phyloP scores from a whole-genome alignment of 2,888 invertebrate genomes.

The Drosophila algonquin region DNA sequence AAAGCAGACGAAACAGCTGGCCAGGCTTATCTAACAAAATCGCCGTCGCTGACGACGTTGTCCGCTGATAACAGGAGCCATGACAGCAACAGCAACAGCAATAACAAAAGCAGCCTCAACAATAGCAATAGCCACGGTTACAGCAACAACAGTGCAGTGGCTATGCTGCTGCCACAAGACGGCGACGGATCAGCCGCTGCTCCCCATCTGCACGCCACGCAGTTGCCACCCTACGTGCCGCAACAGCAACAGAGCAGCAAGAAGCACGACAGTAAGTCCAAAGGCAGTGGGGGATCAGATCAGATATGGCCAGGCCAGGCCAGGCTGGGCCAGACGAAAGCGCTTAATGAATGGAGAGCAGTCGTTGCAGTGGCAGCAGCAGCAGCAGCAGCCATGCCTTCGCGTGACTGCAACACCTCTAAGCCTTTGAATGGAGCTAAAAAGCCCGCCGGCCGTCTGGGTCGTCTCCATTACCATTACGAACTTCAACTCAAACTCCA shows the following conservation, averaged over 20 bases:
- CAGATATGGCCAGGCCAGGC: not conserved
- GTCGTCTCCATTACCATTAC: not conserved
- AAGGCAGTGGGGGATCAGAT: not conserved
- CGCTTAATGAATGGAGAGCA: constrained; percentile 12
- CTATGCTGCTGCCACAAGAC: constrained; percentile 19
- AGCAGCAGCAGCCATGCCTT: constrained; percentile 33
- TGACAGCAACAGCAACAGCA: constrained; percentile 59
- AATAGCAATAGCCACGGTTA: constrained; percentile 25
- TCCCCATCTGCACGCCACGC: constrained; percentile 41
- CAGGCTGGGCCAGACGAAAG: not conserved
- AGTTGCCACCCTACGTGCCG: constrained; percentile 57
- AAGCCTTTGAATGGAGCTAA: constrained; percentile 55
- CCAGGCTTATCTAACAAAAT: constrained; percentile 65
- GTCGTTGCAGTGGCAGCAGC: constrained; percentile 3
- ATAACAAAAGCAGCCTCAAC: constrained; percentile 27
- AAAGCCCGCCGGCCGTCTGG: constrained; percentile 23
- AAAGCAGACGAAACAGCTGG: constrained; percentile 68
- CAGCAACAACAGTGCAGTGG: constrained; percentile 23
- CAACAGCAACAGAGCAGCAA: constrained; percentile 55
- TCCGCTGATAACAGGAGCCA: constrained; percentile 68
- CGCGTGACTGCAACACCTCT: constrained; percentile 76
- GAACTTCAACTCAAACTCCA: not conserved
- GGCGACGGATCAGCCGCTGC: constrained; percentile 22
- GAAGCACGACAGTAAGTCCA: constrained; percentile 72
- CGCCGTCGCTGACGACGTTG: constrained; percentile 37